Evolutionary conservation across 1,140 invertebrate species (phyloP), one percentile per base, ranked within the genome.

Genomic region (Wiebesia pumilae): DNA sequence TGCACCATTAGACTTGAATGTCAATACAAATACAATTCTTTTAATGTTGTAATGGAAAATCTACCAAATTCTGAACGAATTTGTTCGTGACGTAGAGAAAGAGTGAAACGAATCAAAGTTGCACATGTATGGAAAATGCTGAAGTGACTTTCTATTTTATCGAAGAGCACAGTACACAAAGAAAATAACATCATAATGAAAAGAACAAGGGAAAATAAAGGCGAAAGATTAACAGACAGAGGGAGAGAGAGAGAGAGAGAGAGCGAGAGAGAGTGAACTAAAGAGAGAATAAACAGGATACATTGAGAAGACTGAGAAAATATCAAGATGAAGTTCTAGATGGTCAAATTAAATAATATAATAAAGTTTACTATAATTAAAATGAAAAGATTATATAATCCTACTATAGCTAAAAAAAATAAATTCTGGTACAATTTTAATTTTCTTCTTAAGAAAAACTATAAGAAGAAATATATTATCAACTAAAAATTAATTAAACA

Each of bases 71-170:
- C 62, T 77, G 67, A 35, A 62, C 14, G n/a, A 47, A 62, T 69
- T 85, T 75, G 84, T 84, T 84, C 81, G 83, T 82, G 80, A 71
- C 43, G 40, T 77, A 62, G 33, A 83, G 81, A 69, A 47, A 43
- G 81, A 83, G 38, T 30, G 82, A 83, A 62, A 40, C 0, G 3
- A 35, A 62, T 40, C 21, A 51, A 30, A 78, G 62, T 77, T 35
- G 84, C 84, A 87, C 83, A 86, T 71, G 87, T 51, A 79, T 38
- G 73, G 79, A 65, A 83, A 82, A 88, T 86, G 84, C 81, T 54
- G 54, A 85, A 80, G 65, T 81, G 87, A 85, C 71, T 43, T 83
- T 81, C 79, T 40, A 84, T 78, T 81, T 51, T 19, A 65, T 69
- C 38, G 38, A 35, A 54, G 71, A 58, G 35, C 62, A 47, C 40